Conservation (phyloP, 2,797 vertebrate genomes). For the Lagorchestes hirsutus region DNA sequence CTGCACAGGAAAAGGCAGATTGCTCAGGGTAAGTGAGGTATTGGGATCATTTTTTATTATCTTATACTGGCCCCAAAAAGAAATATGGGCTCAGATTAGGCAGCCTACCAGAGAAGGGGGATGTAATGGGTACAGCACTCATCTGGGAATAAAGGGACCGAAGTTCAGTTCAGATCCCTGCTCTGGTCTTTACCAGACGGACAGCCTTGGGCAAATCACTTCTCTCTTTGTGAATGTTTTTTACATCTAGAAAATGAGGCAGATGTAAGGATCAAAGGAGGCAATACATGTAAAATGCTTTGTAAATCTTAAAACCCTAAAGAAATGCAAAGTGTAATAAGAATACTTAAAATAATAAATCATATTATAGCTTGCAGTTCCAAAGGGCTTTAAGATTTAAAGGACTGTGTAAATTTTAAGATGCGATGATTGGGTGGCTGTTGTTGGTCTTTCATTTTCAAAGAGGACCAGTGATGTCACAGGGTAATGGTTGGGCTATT, state of each 20-base stretch:
- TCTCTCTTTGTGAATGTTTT: background rate
- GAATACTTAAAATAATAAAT: background rate
- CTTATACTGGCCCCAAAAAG: background rate
- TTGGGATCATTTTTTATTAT: background rate
- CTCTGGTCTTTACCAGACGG: background rate
- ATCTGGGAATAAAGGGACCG: background rate
- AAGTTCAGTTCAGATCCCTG: background rate
- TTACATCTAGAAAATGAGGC: background rate
- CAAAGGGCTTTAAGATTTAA: background rate
- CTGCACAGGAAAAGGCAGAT: background rate
- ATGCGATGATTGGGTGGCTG: background rate
- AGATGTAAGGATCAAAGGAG: background rate
- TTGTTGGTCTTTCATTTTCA: background rate
- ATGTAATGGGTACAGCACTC: background rate
- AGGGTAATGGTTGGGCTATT: background rate
- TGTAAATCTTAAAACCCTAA: background rate
- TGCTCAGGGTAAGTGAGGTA: background rate
- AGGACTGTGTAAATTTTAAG: background rate
- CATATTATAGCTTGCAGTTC: background rate
- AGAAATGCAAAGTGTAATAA: background rate
- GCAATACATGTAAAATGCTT: background rate
- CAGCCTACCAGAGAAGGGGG: background rate
- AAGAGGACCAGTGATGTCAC: background rate
- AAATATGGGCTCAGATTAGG: background rate
- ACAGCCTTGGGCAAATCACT: background rate